Conservation (phyloP, 2,797 vertebrate species). For the Sphenopsis melanotis region DNA sequence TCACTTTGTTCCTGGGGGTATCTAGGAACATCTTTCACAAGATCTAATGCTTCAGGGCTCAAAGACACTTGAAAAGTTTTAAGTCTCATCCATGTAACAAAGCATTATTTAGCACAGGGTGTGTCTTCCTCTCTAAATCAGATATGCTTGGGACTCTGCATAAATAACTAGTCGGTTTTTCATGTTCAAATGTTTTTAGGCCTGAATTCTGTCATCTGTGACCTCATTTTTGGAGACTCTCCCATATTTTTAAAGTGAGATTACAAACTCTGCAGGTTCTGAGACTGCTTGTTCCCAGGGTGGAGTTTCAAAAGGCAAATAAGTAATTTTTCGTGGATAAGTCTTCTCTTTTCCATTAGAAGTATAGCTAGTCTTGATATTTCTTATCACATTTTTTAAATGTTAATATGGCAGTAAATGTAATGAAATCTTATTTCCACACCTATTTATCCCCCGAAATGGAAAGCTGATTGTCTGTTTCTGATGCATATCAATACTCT, state of each 20-base stretch:
- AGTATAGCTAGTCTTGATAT: not conserved
- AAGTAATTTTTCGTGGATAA: not conserved
- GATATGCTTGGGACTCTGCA: not conserved
- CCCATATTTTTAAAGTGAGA: not conserved
- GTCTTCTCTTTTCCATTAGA: not conserved
- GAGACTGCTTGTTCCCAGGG: not conserved
- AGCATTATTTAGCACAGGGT: not conserved
- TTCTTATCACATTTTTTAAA: not conserved
- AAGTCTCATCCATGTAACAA: not conserved
- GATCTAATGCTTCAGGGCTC: not conserved
- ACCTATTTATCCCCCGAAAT: not conserved
- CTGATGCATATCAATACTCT: not conserved
- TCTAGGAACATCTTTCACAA: not conserved
- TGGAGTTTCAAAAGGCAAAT: conserved; percentile 20
- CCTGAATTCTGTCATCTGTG: conserved; percentile 14
- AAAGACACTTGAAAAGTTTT: not conserved
- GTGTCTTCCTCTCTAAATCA: conserved; percentile 10
- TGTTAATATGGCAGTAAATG: not conserved
- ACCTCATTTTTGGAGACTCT: conserved; percentile 23
- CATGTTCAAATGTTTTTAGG: not conserved
- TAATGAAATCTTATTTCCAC: not conserved
- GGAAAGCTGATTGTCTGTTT: not conserved
- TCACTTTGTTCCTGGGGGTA: not conserved
- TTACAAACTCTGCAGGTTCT: not conserved
- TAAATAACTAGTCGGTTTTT: not conserved